Conservation (phyloP, 2,888 invertebrate genomes). For the Ariolimax columbianus region DNA sequence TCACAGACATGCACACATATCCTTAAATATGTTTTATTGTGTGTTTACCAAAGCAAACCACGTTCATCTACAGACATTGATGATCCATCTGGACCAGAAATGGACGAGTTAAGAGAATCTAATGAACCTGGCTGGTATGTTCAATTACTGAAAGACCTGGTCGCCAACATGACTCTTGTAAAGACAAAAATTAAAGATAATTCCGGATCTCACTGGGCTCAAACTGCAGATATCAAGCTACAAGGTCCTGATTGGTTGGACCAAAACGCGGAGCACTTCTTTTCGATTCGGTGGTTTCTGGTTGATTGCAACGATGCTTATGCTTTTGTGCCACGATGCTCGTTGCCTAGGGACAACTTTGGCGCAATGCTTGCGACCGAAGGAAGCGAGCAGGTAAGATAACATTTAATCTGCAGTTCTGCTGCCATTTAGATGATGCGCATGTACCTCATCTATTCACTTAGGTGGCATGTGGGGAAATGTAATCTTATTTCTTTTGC, state of each 20-base stretch:
- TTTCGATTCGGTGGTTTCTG: slow-evolving; percentile 31
- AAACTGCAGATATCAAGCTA: slow-evolving; percentile 13
- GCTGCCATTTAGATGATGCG: no score
- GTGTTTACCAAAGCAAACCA: not conserved
- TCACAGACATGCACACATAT: no score
- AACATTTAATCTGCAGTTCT: no score
- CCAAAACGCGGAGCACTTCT: slow-evolving; percentile 3
- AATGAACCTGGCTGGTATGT: slow-evolving; percentile 33
- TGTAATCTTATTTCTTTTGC: no score
- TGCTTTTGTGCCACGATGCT: slow-evolving; percentile 17
- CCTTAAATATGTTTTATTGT: no score
- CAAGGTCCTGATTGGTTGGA: slow-evolving; percentile 38
- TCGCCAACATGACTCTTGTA: slow-evolving; percentile 14
- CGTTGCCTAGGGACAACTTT: slow-evolving; percentile 33
- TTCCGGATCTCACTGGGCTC: slow-evolving; percentile 2
- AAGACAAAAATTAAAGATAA: not conserved
- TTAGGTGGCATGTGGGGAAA: no score
- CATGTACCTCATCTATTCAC: no score
- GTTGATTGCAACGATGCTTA: slow-evolving; percentile 32
- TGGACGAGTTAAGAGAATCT: not conserved
- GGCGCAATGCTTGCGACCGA: not conserved
- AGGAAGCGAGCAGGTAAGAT: slow-evolving; percentile 36
- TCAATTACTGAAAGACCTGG: not conserved
- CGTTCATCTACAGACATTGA: slow-evolving; percentile 41
- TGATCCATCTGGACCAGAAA: slow-evolving; percentile 23